Evolutionary conservation across 2,888 invertebrate genomes (phyloP).

Genomic region (Parthenolecanium corni): DNA sequence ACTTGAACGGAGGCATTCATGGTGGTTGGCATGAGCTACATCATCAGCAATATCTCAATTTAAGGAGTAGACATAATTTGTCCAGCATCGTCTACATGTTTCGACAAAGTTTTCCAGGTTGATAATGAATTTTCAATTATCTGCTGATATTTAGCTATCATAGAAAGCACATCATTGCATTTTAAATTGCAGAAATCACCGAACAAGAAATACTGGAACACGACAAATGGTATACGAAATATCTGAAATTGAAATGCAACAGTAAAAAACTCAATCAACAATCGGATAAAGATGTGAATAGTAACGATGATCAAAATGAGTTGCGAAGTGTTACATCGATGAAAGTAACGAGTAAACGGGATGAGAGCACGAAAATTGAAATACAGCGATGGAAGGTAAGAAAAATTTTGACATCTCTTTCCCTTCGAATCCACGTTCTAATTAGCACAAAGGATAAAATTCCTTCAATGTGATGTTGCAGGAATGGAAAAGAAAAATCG

Average conservation of each 20-base stretch:
- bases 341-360: neutral
- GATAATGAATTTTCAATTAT: neutral
- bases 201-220: conserved; percentile 19
- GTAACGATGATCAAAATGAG: neutral
- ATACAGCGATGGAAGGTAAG: conserved; percentile 25
- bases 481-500: neutral
- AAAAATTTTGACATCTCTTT: neutral
- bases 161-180: neutral
- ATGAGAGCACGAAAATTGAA: conserved; percentile 1
- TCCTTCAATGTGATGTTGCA: neutral
- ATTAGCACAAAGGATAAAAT: neutral
- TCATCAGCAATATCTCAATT: conserved; percentile 11
- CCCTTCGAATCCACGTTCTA: neutral
- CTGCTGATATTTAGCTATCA: neutral
- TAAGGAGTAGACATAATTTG: conserved; percentile 19
- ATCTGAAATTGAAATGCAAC: conserved; percentile 15
- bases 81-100: conserved; percentile 4
- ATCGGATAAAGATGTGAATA: conserved; percentile 14
- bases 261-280: conserved; percentile 14
- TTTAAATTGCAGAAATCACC: conserved; percentile 11
- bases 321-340: neutral
- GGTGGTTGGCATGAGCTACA: conserved; percentile 22
- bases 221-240: conserved; percentile 25
- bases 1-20: conserved; percentile 14
- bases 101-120: conserved; percentile 23